Evolutionary conservation across 2,888 invertebrate species (phyloP), one percentile per base, ranked within the genome.

Genomic region (Pyrrhosoma nymphula): DNA sequence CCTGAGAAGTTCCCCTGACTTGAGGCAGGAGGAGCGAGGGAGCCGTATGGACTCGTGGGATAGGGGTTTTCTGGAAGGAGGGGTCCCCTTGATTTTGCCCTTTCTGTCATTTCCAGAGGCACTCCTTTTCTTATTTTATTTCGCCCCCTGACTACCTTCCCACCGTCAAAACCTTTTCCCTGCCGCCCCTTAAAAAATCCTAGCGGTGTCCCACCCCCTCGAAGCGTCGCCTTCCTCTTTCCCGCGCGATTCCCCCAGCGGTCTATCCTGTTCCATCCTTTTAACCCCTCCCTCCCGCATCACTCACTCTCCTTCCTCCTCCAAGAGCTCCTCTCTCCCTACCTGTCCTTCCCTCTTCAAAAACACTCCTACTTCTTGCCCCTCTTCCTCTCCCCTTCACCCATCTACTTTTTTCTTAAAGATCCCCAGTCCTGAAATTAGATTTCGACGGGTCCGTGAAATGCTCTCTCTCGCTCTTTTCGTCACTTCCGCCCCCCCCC

Each of bases 61-160:
- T 47, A 4, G 47, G 47, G 47, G 69, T 1, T 23, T 26, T 8
- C 10, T 26, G 69, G 26, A n/a, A 69, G n/a, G 69, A 26, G 2
- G 69, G 10, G 69, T 10, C 23, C 26, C 69, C 69, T 26, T 69
- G 69, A 69, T 69, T 69, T 69, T n/a, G 69, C 69, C n/a, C n/a
- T 69, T 69, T 69, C 26, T n/a, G 69, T 69, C 69, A 69, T 69
- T 69, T 69, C 69, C 69, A 69, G 69, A 26, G 69, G 69, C 69
- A 69, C 26, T 26, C 69, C 69, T 69, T 69, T 69, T 47, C 47
- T 47, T 47, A 47, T 47, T 47, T 69, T 69, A 26, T 26, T 69
- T 69, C 60, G 60, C 60, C 1, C 60, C 60, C 60, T 20, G 18
- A 60, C 60, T 14, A 60, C 60, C 60, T 20, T 12, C 16, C 16